Percentiles rank a stretch among this genome's conserved stretches.
phyloP scores from a whole-genome alignment of 2,888 invertebrate genomes.

The Euzophera pinguis region DNA sequence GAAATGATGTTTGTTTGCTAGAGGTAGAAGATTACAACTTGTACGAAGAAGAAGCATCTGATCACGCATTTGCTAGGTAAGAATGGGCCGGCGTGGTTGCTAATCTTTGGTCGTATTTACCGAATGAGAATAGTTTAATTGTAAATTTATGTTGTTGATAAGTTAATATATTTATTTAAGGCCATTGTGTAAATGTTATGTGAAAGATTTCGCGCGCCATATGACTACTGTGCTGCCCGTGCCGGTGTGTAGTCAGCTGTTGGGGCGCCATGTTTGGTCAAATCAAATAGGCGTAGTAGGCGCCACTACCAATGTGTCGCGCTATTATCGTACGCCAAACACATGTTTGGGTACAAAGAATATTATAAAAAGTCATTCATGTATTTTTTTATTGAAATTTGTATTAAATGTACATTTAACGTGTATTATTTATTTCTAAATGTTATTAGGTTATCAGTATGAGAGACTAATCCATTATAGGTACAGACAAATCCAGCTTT shows the following conservation, averaged over 20 bases:
- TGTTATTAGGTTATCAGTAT: too few relatives aligned
- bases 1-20: conserved; percentile 77
- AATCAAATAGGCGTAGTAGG: conserved; percentile 77
- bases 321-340: conserved; percentile 40
- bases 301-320: conserved; percentile 45
- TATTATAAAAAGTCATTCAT: conserved; percentile 48
- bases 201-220: conserved; percentile 41
- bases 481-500: too few relatives aligned
- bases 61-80: conserved; percentile 77
- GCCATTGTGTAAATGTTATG: conserved; percentile 23
- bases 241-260: conserved; percentile 79
- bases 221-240: conserved; percentile 67
- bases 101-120: conserved; percentile 24
- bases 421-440: neutral
- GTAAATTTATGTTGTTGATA: neutral
- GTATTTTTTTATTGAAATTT: conserved; percentile 24
- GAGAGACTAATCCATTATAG: too few relatives aligned
- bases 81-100: conserved; percentile 71
- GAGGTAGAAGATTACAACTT: conserved; percentile 78
- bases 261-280: conserved; percentile 78
- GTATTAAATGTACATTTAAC: neutral
- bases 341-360: conserved; percentile 32
- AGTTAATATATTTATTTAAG: neutral
- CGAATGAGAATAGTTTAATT: neutral
- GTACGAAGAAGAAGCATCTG: conserved; percentile 77